A percentile compares a stretch with the other conserved stretches of the same genome.
These are phyloP conservation scores for Lophochroa leadbeateri DNA, from an alignment of 2,113 vertebrate genomes.

Conservation along the genomic window DNA sequence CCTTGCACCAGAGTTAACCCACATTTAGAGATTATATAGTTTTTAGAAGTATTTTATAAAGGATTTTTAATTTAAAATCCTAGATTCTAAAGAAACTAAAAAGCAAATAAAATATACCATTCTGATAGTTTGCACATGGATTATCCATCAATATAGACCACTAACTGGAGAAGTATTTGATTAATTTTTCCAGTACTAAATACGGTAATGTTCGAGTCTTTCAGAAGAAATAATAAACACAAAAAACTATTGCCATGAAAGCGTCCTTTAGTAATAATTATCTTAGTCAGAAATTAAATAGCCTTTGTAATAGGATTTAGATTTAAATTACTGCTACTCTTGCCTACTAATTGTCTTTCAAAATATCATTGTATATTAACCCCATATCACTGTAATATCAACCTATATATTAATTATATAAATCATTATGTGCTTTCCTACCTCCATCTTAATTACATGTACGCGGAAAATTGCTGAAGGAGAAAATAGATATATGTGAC, in stretches of 20 bases:
- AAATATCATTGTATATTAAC: background rate
- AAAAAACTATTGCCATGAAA: background rate
- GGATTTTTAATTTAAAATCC: background rate
- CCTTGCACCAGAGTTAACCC: background rate
- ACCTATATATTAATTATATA: background rate
- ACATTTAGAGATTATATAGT: background rate
- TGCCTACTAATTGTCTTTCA: background rate
- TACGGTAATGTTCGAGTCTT: background rate
- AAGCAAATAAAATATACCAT: background rate
- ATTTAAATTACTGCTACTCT: background rate
- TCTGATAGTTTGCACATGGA: background rate
- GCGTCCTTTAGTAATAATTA: background rate
- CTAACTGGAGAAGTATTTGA: background rate
- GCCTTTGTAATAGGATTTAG: background rate
- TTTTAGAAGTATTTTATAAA: background rate
- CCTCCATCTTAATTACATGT: background rate
- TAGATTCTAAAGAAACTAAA: background rate
- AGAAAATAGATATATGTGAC: background rate
- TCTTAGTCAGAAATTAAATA: conserved; percentile 6
- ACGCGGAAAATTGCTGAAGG: background rate
- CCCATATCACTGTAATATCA: background rate
- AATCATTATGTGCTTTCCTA: background rate
- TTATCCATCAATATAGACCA: background rate
- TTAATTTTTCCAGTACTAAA: background rate
- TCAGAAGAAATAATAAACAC: conserved; percentile 4